Conservation (phyloP, 2,888 invertebrate species). For the Nomada fucata region DNA sequence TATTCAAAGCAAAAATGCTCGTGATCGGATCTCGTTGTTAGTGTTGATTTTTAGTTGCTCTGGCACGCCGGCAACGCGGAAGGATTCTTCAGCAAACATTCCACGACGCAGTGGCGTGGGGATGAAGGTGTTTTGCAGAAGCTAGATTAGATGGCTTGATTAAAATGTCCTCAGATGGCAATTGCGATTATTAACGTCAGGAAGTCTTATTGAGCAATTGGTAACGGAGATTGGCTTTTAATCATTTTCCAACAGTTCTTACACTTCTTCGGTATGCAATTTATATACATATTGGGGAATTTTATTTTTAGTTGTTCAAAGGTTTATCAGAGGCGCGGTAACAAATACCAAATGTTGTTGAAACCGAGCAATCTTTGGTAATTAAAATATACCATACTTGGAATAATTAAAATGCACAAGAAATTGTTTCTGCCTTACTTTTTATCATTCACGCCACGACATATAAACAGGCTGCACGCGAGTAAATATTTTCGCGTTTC, state of each 20-base stretch:
- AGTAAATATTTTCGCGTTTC: too few species aligned
- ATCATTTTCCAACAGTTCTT: not conserved
- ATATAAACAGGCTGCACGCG: too few species aligned
- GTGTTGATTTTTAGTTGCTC: conserved; percentile 36
- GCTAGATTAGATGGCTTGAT: conserved; percentile 47
- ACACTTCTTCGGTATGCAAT: not conserved
- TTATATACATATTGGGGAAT: not conserved
- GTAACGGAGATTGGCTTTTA: conserved; percentile 7
- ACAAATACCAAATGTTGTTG: too few species aligned
- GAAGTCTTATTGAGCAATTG: conserved; percentile 17
- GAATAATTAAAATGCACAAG: too few species aligned
- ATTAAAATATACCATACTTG: too few species aligned
- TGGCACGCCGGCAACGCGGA: conserved; percentile 58
- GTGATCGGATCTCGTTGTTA: conserved; percentile 23
- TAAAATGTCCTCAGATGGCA: conserved; percentile 59
- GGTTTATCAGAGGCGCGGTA: too few species aligned
- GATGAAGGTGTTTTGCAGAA: conserved; percentile 39
- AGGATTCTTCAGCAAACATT: conserved; percentile 41
- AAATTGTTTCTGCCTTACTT: too few species aligned
- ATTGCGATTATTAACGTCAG: conserved; percentile 29
- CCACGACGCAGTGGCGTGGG: conserved; percentile 6
- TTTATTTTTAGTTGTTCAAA: too few species aligned
- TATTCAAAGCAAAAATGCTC: not conserved
- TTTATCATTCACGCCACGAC: too few species aligned
- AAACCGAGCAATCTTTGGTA: too few species aligned